phyloP scores from a whole-genome alignment of 2,888 invertebrate genomes.

The Ganaspis brasiliensis region DNA sequence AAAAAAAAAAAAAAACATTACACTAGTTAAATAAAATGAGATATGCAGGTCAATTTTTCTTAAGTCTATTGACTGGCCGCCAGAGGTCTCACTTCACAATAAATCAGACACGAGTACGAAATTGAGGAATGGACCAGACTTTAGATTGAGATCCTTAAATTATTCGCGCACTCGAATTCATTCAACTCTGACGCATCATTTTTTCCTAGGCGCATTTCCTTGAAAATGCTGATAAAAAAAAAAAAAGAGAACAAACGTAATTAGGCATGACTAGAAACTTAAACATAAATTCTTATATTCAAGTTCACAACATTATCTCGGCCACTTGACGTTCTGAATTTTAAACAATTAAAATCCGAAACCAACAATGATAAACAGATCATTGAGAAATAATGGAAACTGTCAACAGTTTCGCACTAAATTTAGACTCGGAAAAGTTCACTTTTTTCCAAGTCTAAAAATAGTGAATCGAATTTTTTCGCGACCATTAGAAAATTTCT shows the following conservation, averaged over 20 bases:
- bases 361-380: constrained; percentile 1
- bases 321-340: background rate
- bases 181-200: background rate
- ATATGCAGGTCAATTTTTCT: constrained; percentile 18
- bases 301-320: background rate
- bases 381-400: background rate
- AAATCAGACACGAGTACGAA: background rate
- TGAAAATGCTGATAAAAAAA: background rate
- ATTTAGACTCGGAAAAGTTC: background rate
- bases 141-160: constrained; percentile 13
- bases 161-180: constrained; percentile 6
- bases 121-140: constrained; percentile 5
- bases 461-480: background rate
- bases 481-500: background rate
- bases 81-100: background rate
- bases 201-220: background rate
- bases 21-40: constrained; percentile 26
- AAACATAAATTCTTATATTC: constrained; percentile 24
- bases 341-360: background rate
- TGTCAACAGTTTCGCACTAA: background rate
- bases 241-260: background rate
- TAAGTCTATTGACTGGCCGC: constrained; percentile 30
- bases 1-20: constrained; percentile 18
- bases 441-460: background rate
- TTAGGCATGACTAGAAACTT: constrained; percentile 24